These are phyloP conservation scores for Petrolisthes manimaculis DNA, from an alignment of 2,888 invertebrate species.

Conservation along the genomic window DNA sequence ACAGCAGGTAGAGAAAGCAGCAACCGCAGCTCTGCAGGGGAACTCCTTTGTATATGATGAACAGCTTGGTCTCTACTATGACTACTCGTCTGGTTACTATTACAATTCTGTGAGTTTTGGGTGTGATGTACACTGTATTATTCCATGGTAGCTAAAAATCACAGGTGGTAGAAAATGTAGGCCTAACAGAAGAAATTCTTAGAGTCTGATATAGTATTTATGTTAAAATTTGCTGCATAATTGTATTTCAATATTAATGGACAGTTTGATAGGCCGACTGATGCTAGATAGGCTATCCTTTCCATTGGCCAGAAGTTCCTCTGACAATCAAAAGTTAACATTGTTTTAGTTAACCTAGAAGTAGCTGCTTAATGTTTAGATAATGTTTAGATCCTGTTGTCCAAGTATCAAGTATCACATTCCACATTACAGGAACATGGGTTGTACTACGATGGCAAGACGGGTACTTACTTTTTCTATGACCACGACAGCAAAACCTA, in stretches of 20 bases:
- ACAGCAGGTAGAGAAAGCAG: constrained; percentile 48
- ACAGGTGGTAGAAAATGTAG: too few relatives aligned
- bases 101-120: constrained; percentile 59
- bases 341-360: too few relatives aligned
- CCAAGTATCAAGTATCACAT: not conserved
- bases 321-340: too few relatives aligned
- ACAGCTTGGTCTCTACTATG: constrained; percentile 63
- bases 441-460: constrained; percentile 89
- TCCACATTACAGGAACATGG: constrained; percentile 75
- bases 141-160: too few relatives aligned
- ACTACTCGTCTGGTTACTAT: constrained; percentile 57
- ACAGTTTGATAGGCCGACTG: too few relatives aligned
- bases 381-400: not conserved
- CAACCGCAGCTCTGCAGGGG: constrained; percentile 59
- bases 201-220: too few relatives aligned
- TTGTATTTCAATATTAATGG: too few relatives aligned
- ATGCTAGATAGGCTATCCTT: too few relatives aligned
- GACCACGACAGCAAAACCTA: constrained; percentile 82
- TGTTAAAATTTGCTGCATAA: too few relatives aligned
- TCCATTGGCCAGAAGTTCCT: too few relatives aligned
- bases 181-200: too few relatives aligned
- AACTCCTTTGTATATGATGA: constrained; percentile 61
- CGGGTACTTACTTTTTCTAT: constrained; percentile 86
- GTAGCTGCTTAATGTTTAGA: too few relatives aligned
- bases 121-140: not conserved